Base-by-base conservation (phyloP, 2,888 invertebrate genomes). In the Clitarchus hookeri region DNA sequence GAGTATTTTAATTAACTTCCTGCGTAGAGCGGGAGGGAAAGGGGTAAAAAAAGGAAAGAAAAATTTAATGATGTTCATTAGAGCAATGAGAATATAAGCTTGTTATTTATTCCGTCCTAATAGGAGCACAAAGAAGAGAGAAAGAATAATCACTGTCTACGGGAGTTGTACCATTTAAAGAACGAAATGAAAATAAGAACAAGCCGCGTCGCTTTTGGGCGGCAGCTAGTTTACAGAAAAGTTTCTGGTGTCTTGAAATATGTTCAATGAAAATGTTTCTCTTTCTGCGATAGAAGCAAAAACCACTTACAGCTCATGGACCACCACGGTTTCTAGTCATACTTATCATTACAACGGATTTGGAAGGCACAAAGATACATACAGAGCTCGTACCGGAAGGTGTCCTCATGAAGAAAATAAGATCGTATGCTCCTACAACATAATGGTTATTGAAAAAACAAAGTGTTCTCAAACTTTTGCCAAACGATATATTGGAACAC, bases 1-100 rank as follows among this genome's bases (percentile, higher is more conserved):
- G 23, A 27, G 82, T 44, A 44, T 82, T 82, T 82, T 82, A 82
- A 82, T 82, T 82, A 82, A 82, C 82, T 82, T 27, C 82, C 65
- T 65, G 65, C 36, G 82, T 27, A 19, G 36, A 36, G 82, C 36
- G 23, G 13, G 36, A 82, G 27, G 44, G 44, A 26, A 36, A 36
- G 27, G n/a, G 19, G 12, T 0, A 82, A 27, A 26, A 23, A 36
- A 13, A 36, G 36, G 13, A 9, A n/a, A 3, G 16, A 82, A 82
- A 82, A 27, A 82, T 44, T 82, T 82, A 82, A 44, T 44, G 27
- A 82, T 82, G 82, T 82, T 82, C 82, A 44, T 82, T 82, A 82
- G 82, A 16, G 82, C 27, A 82, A 82, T 26, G 82, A 82, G 82
- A 82, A 82, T 44, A 44, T 82, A 82, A 82, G 65, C 65, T 65